Percentiles rank a stretch among this genome's conserved stretches.
phyloP scores from a whole-genome alignment of 2,888 invertebrate species.

The Bimastos eiseni region DNA sequence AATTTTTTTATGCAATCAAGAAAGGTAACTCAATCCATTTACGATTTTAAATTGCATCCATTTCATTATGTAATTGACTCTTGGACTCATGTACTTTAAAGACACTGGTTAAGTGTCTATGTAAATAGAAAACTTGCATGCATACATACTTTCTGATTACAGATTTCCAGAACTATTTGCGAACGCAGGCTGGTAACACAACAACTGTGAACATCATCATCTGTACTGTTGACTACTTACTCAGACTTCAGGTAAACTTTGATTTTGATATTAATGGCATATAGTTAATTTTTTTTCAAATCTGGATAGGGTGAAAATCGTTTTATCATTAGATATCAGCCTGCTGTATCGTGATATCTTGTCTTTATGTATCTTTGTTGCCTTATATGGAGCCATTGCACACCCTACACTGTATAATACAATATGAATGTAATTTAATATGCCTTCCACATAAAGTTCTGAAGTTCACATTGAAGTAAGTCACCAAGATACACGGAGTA shows the following conservation, averaged over 20 bases:
- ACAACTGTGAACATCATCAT: slow-evolving; percentile 99
- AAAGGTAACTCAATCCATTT: too few species aligned
- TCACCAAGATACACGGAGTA: too few species aligned
- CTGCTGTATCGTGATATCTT: background rate
- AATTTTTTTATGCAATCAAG: too few species aligned
- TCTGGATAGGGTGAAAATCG: background rate
- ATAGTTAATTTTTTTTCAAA: background rate
- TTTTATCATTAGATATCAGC: background rate
- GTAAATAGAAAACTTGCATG: background rate
- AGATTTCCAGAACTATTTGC: slow-evolving; percentile 99
- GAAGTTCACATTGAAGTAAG: too few species aligned
- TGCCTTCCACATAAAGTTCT: too few species aligned
- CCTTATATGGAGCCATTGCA: background rate
- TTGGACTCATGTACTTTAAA: too few species aligned
- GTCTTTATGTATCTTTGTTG: background rate
- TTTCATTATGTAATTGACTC: too few species aligned
- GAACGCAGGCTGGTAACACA: slow-evolving; percentile 98
- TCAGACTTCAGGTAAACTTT: slow-evolving; percentile 82
- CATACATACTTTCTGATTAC: slow-evolving; percentile 43
- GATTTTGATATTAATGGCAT: background rate
- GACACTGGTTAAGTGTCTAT: too few species aligned
- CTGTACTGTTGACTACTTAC: slow-evolving; percentile 96
- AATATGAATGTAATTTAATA: too few species aligned
- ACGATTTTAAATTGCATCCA: too few species aligned
- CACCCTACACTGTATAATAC: too few species aligned